Evolutionary conservation across 1,140 invertebrate species (phyloP).

Genomic region (Zophobas atratus): DNA sequence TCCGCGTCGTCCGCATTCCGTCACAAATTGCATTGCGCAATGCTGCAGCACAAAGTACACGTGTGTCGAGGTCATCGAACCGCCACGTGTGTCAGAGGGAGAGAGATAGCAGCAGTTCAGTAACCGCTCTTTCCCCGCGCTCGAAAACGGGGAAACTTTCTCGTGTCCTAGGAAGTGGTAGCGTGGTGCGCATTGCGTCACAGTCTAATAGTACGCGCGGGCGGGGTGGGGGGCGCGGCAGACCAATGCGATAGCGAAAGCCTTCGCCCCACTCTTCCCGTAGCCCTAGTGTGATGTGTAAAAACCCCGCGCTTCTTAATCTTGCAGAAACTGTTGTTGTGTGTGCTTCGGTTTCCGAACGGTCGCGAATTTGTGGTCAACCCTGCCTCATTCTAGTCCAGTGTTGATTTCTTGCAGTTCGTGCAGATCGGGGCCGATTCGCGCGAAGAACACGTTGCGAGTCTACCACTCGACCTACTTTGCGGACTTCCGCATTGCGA

Average conservation of each 20-base stretch:
- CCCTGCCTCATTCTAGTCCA: conserved; percentile 14
- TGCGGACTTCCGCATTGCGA: conserved; percentile 56
- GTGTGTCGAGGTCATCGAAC: conserved; percentile 62
- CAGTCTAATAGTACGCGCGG: conserved; percentile 45
- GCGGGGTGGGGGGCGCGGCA: conserved; percentile 51
- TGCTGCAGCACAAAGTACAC: conserved; percentile 55
- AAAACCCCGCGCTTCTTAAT: conserved; percentile 58
- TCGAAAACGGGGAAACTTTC: conserved; percentile 25
- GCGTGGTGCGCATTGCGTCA: conserved; percentile 59
- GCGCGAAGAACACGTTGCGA: neutral
- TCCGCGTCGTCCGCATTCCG: conserved; percentile 45
- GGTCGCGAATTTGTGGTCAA: conserved; percentile 18
- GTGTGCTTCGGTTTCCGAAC: conserved; percentile 47
- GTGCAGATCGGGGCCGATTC: conserved; percentile 10
- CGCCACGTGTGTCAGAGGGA: conserved; percentile 60
- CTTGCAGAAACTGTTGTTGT: conserved; percentile 46
- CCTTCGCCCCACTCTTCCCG: conserved; percentile 25
- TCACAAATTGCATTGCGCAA: conserved; percentile 58
- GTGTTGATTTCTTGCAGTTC: conserved; percentile 25
- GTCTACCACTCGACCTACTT: conserved; percentile 53
- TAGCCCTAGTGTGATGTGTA: conserved; percentile 52
- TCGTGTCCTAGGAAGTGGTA: conserved; percentile 29
- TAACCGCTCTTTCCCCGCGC: conserved; percentile 27
- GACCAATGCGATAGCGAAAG: conserved; percentile 46
- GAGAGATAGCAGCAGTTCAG: conserved; percentile 54